Evolutionary conservation across 2,888 invertebrate genomes (phyloP).

Genomic region (Leptura quadrifasciata): DNA sequence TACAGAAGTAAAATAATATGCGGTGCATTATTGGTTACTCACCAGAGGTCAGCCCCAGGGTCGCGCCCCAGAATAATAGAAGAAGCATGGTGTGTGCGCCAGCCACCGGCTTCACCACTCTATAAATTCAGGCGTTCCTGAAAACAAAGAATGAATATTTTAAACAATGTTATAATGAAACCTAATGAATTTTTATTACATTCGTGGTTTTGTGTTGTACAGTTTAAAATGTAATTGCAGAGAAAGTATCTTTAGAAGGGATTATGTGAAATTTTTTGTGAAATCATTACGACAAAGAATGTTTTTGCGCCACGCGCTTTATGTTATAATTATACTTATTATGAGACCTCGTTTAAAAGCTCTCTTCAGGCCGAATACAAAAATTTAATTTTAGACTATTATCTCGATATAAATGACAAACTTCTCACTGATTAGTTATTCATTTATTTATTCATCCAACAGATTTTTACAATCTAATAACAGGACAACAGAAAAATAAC

Average conservation of each 20-base stretch:
- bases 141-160: constrained; percentile 40
- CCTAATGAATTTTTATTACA: constrained; percentile 19
- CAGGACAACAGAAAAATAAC: no score
- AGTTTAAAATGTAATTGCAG: background rate
- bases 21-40: constrained; percentile 42
- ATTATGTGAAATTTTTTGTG: background rate
- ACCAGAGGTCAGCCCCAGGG: constrained; percentile 52
- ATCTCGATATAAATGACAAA: no score
- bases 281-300: background rate
- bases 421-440: no score
- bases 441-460: no score
- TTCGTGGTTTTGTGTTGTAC: background rate
- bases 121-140: constrained; percentile 41
- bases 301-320: no score
- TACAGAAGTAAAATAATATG: constrained; percentile 19
- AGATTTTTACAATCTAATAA: no score
- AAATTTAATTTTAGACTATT: no score
- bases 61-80: constrained; percentile 48
- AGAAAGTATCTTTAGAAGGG: background rate
- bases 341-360: no score
- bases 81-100: constrained; percentile 49
- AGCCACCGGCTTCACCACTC: constrained; percentile 40
- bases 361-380: no score
- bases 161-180: constrained; percentile 20
- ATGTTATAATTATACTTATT: no score